Evolutionary conservation across 1,140 invertebrate species (phyloP).

Genomic region (Matsumurasca onukii): DNA sequence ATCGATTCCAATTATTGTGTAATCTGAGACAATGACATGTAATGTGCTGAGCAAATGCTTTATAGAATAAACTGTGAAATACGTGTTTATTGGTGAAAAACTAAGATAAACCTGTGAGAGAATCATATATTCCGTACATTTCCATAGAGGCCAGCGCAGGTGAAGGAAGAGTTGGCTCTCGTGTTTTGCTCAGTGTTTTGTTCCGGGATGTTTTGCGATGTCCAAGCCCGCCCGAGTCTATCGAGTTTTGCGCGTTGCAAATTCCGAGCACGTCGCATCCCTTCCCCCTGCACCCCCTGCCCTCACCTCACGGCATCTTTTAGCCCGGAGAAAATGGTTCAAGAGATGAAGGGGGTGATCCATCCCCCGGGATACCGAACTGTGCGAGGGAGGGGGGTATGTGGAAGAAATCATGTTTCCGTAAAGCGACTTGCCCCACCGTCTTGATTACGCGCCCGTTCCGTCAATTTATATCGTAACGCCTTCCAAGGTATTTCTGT

Average conservation of each 20-base stretch:
- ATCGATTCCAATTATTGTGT: too few species aligned
- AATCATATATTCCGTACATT: too few species aligned
- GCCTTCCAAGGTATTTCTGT: conserved; percentile 20
- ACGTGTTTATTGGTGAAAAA: too few species aligned
- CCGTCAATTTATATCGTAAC: conserved; percentile 14
- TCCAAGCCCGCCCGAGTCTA: conserved; percentile 3
- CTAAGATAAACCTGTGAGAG: too few species aligned
- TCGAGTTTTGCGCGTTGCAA: conserved; percentile 22
- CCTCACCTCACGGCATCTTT: conserved; percentile 13
- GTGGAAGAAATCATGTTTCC: conserved; percentile 30
- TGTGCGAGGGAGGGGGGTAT: neutral
- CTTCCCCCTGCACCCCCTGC: too few species aligned
- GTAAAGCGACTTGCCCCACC: neutral
- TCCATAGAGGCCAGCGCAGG: neutral
- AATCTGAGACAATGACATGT: too few species aligned
- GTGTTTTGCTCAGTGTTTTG: conserved; percentile 12
- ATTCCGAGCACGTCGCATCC: conserved; percentile 21
- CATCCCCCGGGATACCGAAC: neutral
- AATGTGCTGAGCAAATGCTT: too few species aligned
- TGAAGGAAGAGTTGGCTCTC: neutral
- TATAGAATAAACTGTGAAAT: too few species aligned
- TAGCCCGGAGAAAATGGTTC: conserved; percentile 30
- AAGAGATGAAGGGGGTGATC: neutral
- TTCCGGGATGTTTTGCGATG: conserved; percentile 20
- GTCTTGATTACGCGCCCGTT: conserved; percentile 19